These are phyloP conservation scores for Ylistrum balloti DNA, from an alignment of 1,140 invertebrate genomes.

Conservation along the genomic window DNA sequence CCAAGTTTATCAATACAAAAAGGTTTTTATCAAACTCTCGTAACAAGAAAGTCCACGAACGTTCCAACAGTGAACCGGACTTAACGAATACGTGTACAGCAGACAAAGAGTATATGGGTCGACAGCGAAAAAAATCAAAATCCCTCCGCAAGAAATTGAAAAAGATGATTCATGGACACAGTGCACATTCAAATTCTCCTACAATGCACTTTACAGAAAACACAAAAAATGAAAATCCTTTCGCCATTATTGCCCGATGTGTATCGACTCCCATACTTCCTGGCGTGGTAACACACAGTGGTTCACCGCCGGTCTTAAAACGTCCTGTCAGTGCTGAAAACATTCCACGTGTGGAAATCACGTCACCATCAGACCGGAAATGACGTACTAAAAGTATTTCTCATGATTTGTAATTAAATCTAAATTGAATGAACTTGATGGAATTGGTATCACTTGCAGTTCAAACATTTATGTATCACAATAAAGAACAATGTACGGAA, in stretches of 20 bases:
- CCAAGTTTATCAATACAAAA: conserved; percentile 85
- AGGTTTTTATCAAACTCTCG: conserved; percentile 70
- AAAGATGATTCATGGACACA: conserved; percentile 68
- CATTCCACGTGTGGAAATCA: conserved; percentile 76
- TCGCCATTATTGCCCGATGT: conserved; percentile 76
- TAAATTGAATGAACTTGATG: no score
- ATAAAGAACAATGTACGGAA: no score
- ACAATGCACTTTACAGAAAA: conserved; percentile 44
- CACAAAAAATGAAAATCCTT: conserved; percentile 65
- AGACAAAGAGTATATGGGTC: conserved; percentile 52
- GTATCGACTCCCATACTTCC: conserved; percentile 77
- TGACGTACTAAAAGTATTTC: conserved; percentile 28
- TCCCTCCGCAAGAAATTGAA: conserved; percentile 73
- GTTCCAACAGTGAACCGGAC: conserved; percentile 71
- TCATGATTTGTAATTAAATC: no score
- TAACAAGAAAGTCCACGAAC: conserved; percentile 63
- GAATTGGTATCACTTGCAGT: no score
- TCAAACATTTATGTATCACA: no score
- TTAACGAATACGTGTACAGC: conserved; percentile 52
- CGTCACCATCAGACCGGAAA: conserved; percentile 57
- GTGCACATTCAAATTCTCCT: conserved; percentile 39
- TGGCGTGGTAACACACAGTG: conserved; percentile 64
- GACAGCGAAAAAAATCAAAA: conserved; percentile 66
- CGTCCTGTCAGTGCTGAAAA: conserved; percentile 70
- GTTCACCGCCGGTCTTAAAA: conserved; percentile 53